These are phyloP conservation scores for Coccyzus lansbergi DNA, from an alignment of 2,797 vertebrate species.

Conservation along the genomic window DNA sequence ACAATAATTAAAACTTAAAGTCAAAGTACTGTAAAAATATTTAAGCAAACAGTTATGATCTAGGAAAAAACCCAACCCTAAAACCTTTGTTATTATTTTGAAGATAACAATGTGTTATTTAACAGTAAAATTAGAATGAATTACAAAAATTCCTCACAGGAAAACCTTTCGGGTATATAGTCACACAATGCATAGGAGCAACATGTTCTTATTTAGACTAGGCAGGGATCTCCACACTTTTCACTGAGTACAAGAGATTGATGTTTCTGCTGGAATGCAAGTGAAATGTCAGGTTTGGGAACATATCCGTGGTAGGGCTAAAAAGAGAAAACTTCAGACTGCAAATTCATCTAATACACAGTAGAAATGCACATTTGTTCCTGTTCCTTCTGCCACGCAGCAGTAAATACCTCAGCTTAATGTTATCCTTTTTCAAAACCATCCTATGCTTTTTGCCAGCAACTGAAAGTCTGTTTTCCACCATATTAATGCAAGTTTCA, in stretches of 20 bases:
- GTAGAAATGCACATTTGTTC: conserved; percentile 12
- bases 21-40: neutral
- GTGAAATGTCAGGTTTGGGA: neutral
- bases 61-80: neutral
- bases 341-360: neutral
- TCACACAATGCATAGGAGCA: neutral
- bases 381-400: neutral
- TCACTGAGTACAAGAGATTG: neutral
- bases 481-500: neutral
- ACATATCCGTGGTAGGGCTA: neutral
- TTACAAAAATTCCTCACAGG: neutral
- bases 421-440: neutral
- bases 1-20: neutral
- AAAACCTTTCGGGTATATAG: neutral
- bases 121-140: neutral
- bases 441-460: neutral
- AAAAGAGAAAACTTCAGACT: neutral
- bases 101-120: neutral
- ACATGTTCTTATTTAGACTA: neutral
- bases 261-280: neutral
- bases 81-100: neutral
- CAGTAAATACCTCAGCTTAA: neutral
- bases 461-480: neutral
- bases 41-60: neutral
- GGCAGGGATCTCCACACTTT: neutral